Base-by-base conservation (phyloP, 2,797 vertebrate genomes). In the Urocyon cinereoargenteus region DNA sequence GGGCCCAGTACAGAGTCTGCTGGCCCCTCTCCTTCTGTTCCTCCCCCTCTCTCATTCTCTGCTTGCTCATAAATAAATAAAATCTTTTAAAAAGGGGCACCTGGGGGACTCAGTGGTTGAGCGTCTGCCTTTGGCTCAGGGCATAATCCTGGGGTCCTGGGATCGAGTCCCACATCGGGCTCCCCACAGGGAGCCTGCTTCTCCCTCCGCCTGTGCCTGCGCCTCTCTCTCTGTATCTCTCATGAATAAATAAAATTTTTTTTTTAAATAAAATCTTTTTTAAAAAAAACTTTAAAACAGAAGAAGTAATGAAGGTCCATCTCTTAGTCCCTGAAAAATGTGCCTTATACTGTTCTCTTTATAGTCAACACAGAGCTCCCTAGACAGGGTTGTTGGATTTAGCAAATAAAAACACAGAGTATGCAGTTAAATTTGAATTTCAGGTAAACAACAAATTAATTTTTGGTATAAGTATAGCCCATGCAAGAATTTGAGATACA, bases 361-460 rank as follows among this genome's bases (percentile, higher is more conserved):
- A 68, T 0, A 21, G 14, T 70, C 90, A 66, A 18, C 55, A 55
- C 7, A 34, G 13, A 73, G 21, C 62, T 31, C 28, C 81, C 31
- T 61, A 66, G 24, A 14, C 9, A 68, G 49, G 12, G 14, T 18
- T 53, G 31, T 10, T 68, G 93, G 49, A 66, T 78, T 84, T 73
- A 68, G 61, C 22, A 53, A 86, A 89, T 64, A 95, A 88, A 79
- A 93, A 91, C 21, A 91, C 36, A 53, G 82, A 51, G 62, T 21
- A 15, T 10, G 13, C 34, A 70, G 61, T 70, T 59, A 90, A 92
- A 87, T 45, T 14, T 53, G 18, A 68, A 79, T 81, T 90, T 81
- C 34, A 81, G 53, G 51, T 59, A 64, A 92, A 66, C 57, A 64
- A 57, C 31, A 68, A 62, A 61, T 78, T 34, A 14, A 61, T 36